Evolutionary conservation across 2,888 invertebrate genomes (phyloP).

Genomic region (Unio pictorum): DNA sequence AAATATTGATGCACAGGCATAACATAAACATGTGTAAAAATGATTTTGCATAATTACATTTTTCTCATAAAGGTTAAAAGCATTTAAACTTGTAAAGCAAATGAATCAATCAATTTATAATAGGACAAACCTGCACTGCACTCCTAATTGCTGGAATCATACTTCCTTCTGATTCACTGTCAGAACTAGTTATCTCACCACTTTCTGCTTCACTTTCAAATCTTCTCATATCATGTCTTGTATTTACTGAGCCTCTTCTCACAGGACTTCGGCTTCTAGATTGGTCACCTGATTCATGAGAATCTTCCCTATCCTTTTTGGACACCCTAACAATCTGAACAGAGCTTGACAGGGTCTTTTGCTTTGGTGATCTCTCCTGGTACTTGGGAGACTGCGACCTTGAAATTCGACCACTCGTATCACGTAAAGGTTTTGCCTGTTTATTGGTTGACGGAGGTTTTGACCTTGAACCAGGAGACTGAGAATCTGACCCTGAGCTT

Average conservation of each 20-base stretch:
- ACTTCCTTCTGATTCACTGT: conserved; percentile 21
- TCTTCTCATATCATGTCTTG: conserved; percentile 34
- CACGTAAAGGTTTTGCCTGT: neutral
- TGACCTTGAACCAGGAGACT: neutral
- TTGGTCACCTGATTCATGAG: no score
- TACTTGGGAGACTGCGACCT: conserved; percentile 7
- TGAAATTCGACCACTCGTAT: conserved; percentile 1
- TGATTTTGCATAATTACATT: no score
- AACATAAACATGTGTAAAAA: no score
- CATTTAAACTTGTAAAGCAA: no score
- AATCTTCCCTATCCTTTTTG: no score
- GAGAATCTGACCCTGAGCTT: neutral
- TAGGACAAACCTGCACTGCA: no score
- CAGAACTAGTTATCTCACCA: conserved; percentile 44
- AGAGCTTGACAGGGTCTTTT: neutral
- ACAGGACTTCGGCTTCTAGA: no score
- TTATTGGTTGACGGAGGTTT: neutral
- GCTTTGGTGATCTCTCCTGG: neutral
- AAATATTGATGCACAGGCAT: no score
- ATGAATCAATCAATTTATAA: no score
- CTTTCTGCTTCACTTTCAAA: conserved; percentile 49
- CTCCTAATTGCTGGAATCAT: no score
- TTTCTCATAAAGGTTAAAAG: no score
- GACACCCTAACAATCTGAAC: neutral
- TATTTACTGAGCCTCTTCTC: conserved; percentile 6